Evolutionary conservation across 2,113 vertebrate species (phyloP), one percentile per base, ranked within the genome.

Genomic region (Tautogolabrus adspersus): DNA sequence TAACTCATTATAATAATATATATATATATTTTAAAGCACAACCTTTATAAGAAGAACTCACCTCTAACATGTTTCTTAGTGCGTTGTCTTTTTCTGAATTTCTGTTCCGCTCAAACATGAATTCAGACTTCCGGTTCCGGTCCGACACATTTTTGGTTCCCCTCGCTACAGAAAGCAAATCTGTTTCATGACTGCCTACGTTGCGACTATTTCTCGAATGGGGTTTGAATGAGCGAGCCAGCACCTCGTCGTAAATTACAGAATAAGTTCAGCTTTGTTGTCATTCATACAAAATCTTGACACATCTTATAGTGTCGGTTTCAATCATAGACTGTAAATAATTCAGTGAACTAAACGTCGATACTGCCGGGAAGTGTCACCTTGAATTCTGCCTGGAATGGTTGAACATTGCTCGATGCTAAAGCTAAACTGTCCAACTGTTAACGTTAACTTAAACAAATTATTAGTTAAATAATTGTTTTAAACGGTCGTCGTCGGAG

Each of bases 81-180:
- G 1, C 44, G 13, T 66, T 70, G 40, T 23, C 26, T 5, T 1
- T 46, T 60, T 52, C n/a, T n/a, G n/a, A n/a, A n/a, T n/a, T n/a
- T n/a, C 26, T 1, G 8, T 3, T 57, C 1, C 7, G n/a, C 7
- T 67, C 59, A 18, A 60, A 60, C 6, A 57, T 7, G 6, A n/a
- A 2, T 10, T 52, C 7, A 19, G 1, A 72, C 46, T 68, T 91
- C 91, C 84, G 83, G 54, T 84, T 87, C 76, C 83, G 79, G 85
- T 91, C 86, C 84, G 38, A 46, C 69, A 0, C 0, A 1, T 34
- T 40, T 40, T 12, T 19, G 9, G 64, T 37, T 8, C 61, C 66
- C 0, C 2, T 51, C 22, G 0, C 1, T 4, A 16, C 18, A 16
- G 15, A 44, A 3, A 8, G n/a, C 26, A 30, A 21, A 1, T 21